phyloP scores from a whole-genome alignment of 2,113 vertebrate species.

The Apodemus speciosus region DNA sequence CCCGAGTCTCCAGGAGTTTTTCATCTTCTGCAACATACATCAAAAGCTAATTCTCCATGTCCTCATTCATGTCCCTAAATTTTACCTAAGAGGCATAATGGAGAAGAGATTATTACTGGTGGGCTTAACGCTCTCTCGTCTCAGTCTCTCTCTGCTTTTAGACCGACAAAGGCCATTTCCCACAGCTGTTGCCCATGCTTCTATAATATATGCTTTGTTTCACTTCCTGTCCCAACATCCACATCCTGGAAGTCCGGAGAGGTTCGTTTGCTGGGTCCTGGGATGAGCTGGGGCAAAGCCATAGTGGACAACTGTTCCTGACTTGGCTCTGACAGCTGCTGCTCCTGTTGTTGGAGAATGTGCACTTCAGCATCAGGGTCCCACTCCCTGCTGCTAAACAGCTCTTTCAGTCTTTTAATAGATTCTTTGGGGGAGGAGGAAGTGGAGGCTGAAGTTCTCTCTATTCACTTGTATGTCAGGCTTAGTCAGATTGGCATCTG shows the following conservation, averaged over 20 bases:
- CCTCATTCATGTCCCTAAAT: constrained; percentile 6
- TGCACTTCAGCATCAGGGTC: background rate
- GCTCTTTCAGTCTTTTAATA: constrained; percentile 69
- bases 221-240: background rate
- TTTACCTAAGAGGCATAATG: constrained; percentile 13
- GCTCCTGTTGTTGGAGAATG: background rate
- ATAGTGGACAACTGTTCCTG: background rate
- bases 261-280: constrained; percentile 23
- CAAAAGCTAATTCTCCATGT: background rate
- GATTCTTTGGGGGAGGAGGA: constrained; percentile 68
- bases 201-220: constrained; percentile 3
- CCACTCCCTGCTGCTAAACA: constrained; percentile 38
- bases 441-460: constrained; percentile 62
- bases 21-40: background rate
- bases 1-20: background rate
- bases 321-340: background rate
- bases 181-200: background rate
- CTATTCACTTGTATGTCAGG: constrained; percentile 17
- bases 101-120: background rate
- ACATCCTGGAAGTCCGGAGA: constrained; percentile 41
- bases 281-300: background rate
- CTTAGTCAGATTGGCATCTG: constrained; percentile 64
- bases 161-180: background rate
- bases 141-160: background rate
- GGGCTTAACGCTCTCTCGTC: no score